Conservation (phyloP, 2,797 vertebrate genomes). For the Gymnocypris eckloni region DNA sequence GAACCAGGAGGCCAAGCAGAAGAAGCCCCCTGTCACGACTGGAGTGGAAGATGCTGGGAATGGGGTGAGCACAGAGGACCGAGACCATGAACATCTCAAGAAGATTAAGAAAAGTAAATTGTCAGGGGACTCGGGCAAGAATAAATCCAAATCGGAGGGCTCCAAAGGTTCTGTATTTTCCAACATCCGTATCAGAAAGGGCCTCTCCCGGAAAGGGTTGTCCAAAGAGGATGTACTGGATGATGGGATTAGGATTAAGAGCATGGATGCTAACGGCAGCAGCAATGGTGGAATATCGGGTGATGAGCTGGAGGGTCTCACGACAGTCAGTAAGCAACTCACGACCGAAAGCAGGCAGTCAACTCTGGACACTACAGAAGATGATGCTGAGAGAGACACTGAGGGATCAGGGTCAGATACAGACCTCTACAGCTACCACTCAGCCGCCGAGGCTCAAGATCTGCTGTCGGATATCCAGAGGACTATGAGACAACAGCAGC, state of each 20-base stretch:
- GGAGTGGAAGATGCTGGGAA: slow-evolving; percentile 75
- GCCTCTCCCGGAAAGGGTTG: slow-evolving; percentile 82
- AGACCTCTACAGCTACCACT: slow-evolving; percentile 96
- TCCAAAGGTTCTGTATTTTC: slow-evolving; percentile 90
- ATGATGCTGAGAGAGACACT: slow-evolving; percentile 77
- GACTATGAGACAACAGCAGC: slow-evolving; percentile 85
- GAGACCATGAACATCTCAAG: slow-evolving; percentile 81
- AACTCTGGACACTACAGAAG: slow-evolving; percentile 72
- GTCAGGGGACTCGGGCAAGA: slow-evolving; percentile 76
- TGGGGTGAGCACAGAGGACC: slow-evolving; percentile 74
- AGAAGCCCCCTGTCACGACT: slow-evolving; percentile 77
- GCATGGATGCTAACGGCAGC: slow-evolving; percentile 20
- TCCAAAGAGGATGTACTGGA: slow-evolving; percentile 81
- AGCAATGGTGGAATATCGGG: slow-evolving; percentile 74
- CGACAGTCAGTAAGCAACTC: slow-evolving; percentile 81
- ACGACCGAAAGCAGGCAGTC: slow-evolving; percentile 72
- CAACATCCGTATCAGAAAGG: slow-evolving; percentile 90
- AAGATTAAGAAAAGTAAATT: slow-evolving; percentile 85
- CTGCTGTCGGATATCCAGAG: slow-evolving; percentile 92
- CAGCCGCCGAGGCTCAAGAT: slow-evolving; percentile 89
- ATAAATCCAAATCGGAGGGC: slow-evolving; percentile 86
- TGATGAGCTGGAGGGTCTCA: slow-evolving; percentile 71
- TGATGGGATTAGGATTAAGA: slow-evolving; percentile 46
- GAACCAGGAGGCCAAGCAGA: slow-evolving; percentile 93
- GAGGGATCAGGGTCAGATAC: slow-evolving; percentile 88